Conservation (phyloP, 2,113 vertebrate species). For the Nettapus auritus region DNA sequence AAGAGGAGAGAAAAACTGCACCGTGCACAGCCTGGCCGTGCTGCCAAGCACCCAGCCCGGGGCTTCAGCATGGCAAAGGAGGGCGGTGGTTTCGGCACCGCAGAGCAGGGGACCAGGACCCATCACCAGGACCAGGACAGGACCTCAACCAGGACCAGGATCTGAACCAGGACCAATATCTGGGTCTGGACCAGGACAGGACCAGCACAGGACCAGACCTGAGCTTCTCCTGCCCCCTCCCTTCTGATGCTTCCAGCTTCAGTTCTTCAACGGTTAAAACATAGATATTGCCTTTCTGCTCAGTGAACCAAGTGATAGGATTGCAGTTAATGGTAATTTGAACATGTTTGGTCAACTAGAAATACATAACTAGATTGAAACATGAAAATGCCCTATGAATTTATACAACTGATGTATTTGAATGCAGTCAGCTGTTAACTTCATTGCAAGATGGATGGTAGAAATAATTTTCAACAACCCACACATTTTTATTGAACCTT, state of each 20-base stretch:
- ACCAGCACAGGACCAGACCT: not conserved
- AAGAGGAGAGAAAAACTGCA: not conserved
- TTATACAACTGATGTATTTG: conserved; percentile 79
- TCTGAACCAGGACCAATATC: not conserved
- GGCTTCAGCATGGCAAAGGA: not conserved
- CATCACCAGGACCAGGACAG: not conserved
- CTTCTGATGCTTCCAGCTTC: not conserved
- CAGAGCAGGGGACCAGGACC: not conserved
- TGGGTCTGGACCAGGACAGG: not conserved
- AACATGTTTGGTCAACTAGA: conserved; percentile 83
- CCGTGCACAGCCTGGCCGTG: not conserved
- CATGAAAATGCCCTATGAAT: conserved; percentile 79
- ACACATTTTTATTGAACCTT: conserved; percentile 72
- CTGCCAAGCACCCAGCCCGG: rapidly evolving
- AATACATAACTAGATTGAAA: conserved; percentile 82
- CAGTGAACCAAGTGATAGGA: conserved; percentile 80
- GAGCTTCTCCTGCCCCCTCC: not conserved
- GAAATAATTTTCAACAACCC: conserved; percentile 75
- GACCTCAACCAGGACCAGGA: too few relatives aligned
- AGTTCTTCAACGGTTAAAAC: conserved; percentile 64
- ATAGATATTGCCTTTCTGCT: conserved; percentile 74
- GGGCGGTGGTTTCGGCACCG: rapidly evolving
- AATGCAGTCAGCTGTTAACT: conserved; percentile 80
- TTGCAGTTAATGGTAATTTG: conserved; percentile 81
- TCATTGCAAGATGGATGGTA: conserved; percentile 66